Evolutionary conservation across 2,888 invertebrate species (phyloP).

Genomic region (Crioceris asparagi): DNA sequence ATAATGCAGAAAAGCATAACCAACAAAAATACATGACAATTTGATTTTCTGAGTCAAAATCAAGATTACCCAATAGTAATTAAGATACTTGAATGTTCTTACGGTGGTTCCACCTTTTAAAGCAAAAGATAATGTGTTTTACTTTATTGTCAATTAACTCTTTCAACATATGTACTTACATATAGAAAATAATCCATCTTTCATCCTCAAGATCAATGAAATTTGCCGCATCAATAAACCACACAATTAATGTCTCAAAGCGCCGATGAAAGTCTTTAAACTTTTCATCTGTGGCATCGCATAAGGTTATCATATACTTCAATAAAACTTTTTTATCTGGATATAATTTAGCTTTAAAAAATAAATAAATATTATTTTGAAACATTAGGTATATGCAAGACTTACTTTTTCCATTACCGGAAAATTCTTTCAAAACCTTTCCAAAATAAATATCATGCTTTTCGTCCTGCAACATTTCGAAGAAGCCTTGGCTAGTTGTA

Average conservation of each 20-base stretch:
- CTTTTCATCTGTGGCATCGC: slow-evolving; percentile 56
- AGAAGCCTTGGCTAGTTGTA: slow-evolving; percentile 22
- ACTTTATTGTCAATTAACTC: too few relatives aligned
- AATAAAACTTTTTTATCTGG: slow-evolving; percentile 23
- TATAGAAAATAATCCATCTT: slow-evolving; percentile 79
- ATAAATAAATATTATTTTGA: slow-evolving; percentile 6
- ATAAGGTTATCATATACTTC: slow-evolving; percentile 70
- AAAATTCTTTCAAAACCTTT: slow-evolving; percentile 22
- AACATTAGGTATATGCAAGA: neutral
- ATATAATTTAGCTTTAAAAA: slow-evolving; percentile 12
- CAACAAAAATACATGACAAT: neutral
- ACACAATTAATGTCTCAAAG: slow-evolving; percentile 83
- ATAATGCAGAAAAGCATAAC: neutral
- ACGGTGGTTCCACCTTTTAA: too few relatives aligned
- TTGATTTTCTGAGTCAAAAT: neutral
- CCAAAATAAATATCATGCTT: slow-evolving; percentile 28
- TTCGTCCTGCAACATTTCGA: slow-evolving; percentile 22
- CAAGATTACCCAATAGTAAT: too few relatives aligned
- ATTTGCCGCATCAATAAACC: slow-evolving; percentile 94
- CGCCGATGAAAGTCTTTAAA: slow-evolving; percentile 73
- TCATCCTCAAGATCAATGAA: slow-evolving; percentile 89
- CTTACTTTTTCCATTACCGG: slow-evolving; percentile 14
- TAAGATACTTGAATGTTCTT: too few relatives aligned
- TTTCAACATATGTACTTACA: slow-evolving; percentile 49
- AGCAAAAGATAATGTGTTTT: too few relatives aligned